Evolutionary conservation across 2,888 invertebrate species (phyloP), one percentile per base, ranked within the genome.

Genomic region (Dastarcus helophoroides): DNA sequence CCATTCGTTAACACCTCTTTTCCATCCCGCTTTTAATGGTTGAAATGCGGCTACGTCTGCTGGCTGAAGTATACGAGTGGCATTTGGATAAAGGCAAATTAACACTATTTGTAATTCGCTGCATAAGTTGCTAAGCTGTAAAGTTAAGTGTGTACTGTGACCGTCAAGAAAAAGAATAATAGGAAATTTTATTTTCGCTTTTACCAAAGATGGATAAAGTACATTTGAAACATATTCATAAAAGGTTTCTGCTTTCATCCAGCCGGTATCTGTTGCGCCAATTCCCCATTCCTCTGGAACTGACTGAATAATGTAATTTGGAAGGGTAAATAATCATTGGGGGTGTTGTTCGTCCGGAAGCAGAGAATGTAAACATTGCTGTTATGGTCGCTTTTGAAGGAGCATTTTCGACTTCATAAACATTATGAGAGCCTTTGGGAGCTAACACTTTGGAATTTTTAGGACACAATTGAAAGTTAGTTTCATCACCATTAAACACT

Each of bases 161-260:
- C 35, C 36, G 26, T 33, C 32, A 6, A 37, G 10, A 30, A 33
- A 36, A 15, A 37, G 24, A 19, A 38, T 32, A 3, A 38, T 17
- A 7, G 38, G 36, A 11, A 40, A 13, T 36, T 38, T 10, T 49
- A 43, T 5, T 31, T 37, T 29, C 47, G 47, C 32, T 40, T 51
- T 56, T 54, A 57, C 26, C 11, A 60, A 35, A 56, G 56, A 62
- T 22, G 51, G 50, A 39, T 49, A 34, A 22, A 13, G 13, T 19
- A 21, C 22, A 11, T 15, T 21, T 3, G 9, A 8, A 3, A 15
- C 24, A 22, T 13, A 22, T 5, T 7, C 4, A 8, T 22, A 3
- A 6, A 26, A 13, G 3, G 14, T 16, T 16, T 9, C 16, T 10
- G 10, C 9, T 10, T 37, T 40, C 38, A 42, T 42, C 42, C 40